Conservation (phyloP, 2,113 vertebrate genomes). For the Mastomys coucha region DNA sequence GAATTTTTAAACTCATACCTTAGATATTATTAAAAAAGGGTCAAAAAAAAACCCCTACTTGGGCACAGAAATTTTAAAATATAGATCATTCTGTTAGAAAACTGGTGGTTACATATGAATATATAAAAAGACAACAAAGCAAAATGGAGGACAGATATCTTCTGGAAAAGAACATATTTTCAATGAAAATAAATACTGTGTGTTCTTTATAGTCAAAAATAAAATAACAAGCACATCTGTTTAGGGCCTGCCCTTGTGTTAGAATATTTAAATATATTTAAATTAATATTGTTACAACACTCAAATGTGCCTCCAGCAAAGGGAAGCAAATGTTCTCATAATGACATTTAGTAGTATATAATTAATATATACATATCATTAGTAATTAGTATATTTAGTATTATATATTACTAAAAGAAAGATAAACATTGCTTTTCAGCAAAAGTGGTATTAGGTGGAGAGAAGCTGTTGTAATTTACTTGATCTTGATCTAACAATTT, state of each 20-base stretch:
- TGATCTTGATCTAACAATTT: slow-evolving; percentile 3
- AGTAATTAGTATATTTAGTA: no score
- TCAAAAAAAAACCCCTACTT: slow-evolving; percentile 36
- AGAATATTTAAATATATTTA: background rate
- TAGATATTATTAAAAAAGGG: background rate
- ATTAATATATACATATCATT: background rate
- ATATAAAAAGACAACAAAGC: background rate
- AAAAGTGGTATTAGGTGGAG: background rate
- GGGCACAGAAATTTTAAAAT: slow-evolving; percentile 33
- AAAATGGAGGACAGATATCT: slow-evolving; percentile 16
- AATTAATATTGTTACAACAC: background rate
- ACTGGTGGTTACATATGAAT: background rate
- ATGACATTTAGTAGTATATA: background rate
- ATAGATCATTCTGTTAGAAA: background rate
- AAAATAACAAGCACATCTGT: background rate
- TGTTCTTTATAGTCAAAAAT: background rate
- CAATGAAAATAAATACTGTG: background rate
- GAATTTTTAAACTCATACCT: slow-evolving; percentile 48
- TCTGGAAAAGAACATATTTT: background rate
- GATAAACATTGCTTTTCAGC: background rate
- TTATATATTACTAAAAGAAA: background rate
- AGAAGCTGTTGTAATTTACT: slow-evolving; percentile 43
- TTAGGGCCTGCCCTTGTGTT: background rate
- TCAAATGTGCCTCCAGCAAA: background rate
- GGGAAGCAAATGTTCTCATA: background rate